These are phyloP conservation scores for Trididemnum nubilum DNA, from an alignment of 23 tunicate species.

Conservation along the genomic window DNA sequence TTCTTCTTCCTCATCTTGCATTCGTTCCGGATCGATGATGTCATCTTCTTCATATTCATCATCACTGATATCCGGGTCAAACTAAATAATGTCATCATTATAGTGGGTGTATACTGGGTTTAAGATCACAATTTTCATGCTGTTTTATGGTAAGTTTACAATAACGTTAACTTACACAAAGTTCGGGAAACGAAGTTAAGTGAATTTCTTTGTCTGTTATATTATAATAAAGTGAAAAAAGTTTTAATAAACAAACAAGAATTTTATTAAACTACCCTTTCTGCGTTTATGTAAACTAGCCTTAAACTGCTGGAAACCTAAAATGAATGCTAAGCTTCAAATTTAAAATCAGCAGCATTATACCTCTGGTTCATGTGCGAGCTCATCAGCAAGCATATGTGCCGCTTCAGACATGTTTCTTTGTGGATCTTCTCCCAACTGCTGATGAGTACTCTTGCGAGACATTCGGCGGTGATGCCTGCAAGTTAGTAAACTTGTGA, in stretches of 20 bases:
- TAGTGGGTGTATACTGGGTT: too few relatives aligned
- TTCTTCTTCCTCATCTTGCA: constrained; percentile 69
- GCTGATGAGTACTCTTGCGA: constrained; percentile 16
- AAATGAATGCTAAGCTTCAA: too few relatives aligned
- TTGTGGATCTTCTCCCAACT: constrained; percentile 4
- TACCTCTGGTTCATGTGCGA: constrained; percentile 1
- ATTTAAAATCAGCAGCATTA: too few relatives aligned
- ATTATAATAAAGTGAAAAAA: too few relatives aligned
- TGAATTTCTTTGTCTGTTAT: too few relatives aligned
- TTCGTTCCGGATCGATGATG: constrained; percentile 45
- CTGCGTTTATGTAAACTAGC: too few relatives aligned
- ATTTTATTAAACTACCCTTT: too few relatives aligned
- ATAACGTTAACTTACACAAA: too few relatives aligned
- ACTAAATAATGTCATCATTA: constrained; percentile 12
- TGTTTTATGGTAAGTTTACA: neutral
- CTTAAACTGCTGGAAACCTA: too few relatives aligned
- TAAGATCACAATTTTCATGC: neutral
- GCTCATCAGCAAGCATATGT: constrained; percentile 26
- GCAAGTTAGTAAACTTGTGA: neutral
- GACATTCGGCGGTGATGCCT: constrained; percentile 26
- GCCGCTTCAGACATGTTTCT: constrained; percentile 20
- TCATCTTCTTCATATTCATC: constrained; percentile 48
- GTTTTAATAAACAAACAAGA: too few relatives aligned
- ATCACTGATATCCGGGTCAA: constrained; percentile 24
- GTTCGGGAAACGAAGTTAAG: too few relatives aligned